A percentile compares a stretch with the other conserved stretches of the same genome.
Evolutionary conservation across 2,797 vertebrate genomes (phyloP).

Genomic region (Tenualosa ilisha): DNA sequence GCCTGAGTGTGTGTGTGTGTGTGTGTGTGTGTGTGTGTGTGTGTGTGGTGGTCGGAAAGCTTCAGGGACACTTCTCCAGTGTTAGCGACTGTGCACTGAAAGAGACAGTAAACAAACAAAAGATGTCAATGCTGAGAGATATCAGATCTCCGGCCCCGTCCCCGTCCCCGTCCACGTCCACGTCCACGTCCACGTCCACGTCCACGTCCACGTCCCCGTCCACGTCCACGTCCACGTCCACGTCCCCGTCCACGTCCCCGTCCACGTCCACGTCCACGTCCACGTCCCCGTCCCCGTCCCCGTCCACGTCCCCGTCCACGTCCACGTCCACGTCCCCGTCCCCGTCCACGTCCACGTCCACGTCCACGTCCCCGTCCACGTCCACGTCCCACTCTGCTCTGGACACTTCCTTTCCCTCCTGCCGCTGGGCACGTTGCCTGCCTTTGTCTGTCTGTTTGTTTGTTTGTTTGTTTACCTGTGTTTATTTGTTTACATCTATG

Average conservation of each 20-base stretch:
- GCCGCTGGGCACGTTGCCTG: constrained; percentile 22
- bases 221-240: no score
- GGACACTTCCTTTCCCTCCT: constrained; percentile 34
- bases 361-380: no score
- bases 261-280: no score
- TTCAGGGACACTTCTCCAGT: constrained; percentile 44
- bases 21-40: no score
- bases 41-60: constrained; percentile 25
- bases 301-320: no score
- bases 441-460: constrained; percentile 42
- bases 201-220: constrained; percentile 23
- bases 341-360: no score
- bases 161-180: constrained; percentile 57
- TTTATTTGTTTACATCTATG: constrained; percentile 39
- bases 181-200: constrained; percentile 59
- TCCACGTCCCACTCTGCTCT: constrained; percentile 60
- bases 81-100: constrained; percentile 51
- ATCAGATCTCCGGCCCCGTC: constrained; percentile 57
- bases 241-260: no score
- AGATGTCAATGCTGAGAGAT: constrained; percentile 65
- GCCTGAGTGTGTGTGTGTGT: constrained; percentile 35
- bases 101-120: constrained; percentile 57
- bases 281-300: no score
- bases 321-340: no score
- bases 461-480: constrained; percentile 52